Evolutionary conservation across 1,140 invertebrate genomes (phyloP).

Genomic region (Phthorimaea operculella): DNA sequence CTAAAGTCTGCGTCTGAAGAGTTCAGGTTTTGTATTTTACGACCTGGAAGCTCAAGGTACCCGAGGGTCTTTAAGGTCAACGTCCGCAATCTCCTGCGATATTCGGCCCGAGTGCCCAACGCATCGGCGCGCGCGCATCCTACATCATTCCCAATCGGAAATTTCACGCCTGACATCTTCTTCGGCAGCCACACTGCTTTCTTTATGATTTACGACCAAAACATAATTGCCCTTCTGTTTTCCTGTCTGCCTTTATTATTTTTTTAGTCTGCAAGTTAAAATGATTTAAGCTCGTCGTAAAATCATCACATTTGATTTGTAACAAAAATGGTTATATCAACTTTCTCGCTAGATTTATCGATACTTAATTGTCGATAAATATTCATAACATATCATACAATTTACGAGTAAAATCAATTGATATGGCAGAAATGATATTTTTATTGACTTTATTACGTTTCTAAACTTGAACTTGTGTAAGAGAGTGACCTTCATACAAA

Average conservation of each 20-base stretch:
- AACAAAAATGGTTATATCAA: neutral
- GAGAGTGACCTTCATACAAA: neutral
- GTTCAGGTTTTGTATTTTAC: too few relatives aligned
- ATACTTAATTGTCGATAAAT: neutral
- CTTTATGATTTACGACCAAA: constrained; percentile 51
- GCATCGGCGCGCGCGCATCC: constrained; percentile 32
- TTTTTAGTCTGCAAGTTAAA: neutral
- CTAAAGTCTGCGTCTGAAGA: too few relatives aligned
- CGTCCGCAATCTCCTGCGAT: constrained; percentile 45
- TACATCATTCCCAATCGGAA: constrained; percentile 58
- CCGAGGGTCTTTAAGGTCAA: constrained; percentile 25
- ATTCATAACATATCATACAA: neutral
- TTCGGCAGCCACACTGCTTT: constrained; percentile 51
- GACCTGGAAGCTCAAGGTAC: too few relatives aligned
- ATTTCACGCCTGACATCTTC: constrained; percentile 60
- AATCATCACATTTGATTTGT: neutral
- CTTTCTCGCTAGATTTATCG: neutral
- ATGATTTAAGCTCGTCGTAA: neutral
- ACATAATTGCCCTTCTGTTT: constrained; percentile 37
- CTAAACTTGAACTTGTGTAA: neutral
- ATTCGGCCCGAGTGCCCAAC: constrained; percentile 32
- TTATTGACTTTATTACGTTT: neutral
- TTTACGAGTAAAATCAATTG: neutral
- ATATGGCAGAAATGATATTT: neutral
- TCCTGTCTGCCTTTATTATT: constrained; percentile 11